These are phyloP conservation scores for Sisyra terminalis DNA, from an alignment of 2,888 invertebrate genomes.

Conservation along the genomic window DNA sequence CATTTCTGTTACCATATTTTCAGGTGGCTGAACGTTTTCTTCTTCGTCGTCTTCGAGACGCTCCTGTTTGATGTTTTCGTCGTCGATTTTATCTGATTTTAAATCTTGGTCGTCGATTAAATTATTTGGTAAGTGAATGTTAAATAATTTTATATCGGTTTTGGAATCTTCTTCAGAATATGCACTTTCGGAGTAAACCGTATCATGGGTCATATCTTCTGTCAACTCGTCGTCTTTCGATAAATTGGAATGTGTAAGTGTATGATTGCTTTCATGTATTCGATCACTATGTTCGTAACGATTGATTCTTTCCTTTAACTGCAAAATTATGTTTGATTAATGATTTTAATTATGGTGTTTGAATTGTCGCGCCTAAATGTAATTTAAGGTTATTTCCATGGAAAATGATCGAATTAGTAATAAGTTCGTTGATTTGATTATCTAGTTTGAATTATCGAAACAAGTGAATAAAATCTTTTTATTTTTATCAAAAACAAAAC, in stretches of 20 bases:
- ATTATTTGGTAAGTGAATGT: conserved; percentile 3
- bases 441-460: too few species aligned
- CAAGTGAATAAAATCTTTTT: too few species aligned
- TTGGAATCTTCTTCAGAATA: conserved; percentile 12
- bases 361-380: not conserved
- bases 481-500: too few species aligned
- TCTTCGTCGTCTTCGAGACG: not conserved
- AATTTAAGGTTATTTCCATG: not conserved
- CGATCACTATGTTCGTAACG: conserved; percentile 46
- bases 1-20: conserved; percentile 4
- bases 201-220: conserved; percentile 26
- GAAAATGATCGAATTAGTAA: too few species aligned
- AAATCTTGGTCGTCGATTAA: not conserved
- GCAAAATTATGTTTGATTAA: conserved; percentile 19
- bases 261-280: conserved; percentile 4
- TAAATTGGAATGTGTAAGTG: conserved; percentile 5
- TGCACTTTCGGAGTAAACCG: conserved; percentile 10
- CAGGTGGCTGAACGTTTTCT: not conserved
- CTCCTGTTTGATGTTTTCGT: too few species aligned
- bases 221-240: not conserved
- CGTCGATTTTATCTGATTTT: not conserved
- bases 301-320: conserved; percentile 48
- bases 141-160: conserved; percentile 14
- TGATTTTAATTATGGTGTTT: conserved; percentile 1
- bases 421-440: too few species aligned